Base-by-base conservation (phyloP, 2,888 invertebrate genomes). In the Palloptera scutellata region DNA sequence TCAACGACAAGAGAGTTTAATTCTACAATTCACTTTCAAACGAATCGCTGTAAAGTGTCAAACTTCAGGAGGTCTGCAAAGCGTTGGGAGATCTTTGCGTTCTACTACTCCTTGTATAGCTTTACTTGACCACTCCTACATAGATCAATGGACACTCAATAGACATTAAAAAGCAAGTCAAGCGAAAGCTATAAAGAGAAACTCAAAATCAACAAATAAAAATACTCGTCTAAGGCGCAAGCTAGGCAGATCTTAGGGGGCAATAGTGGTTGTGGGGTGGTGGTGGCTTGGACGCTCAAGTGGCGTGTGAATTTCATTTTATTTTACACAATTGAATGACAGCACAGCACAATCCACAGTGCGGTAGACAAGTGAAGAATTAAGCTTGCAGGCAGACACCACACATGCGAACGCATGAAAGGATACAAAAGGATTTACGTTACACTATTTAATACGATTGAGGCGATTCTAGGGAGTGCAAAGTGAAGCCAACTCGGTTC, bases 311-410 rank as follows among this genome's bases (percentile, higher is more conserved):
- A 62, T 62, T 42, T 62, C 61, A 62, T 61, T 62, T 58, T 48
- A 65, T 52, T 54, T 42, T 30, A 60, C 60, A 66, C 61, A 66
- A 66, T 61, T 66, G 66, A 66, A 53, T 61, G 66, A 54, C 66
- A 58, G 12, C 41, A 10, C 57, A 57, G 40, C 57, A 10, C 10
- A 15, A 20, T 11, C 15, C 11, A 53, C 19, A 1, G 19, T 15
- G 11, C 6, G 6, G 17, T 15, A 19, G 15, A 5, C 19, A n/a
- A 52, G 30, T 8, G 10, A 51, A 19, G 48, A 45, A 42, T 10
- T 11, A 45, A 60, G n/a, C 15, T 48, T 15, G 51, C 51, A 13
- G 15, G n/a, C 15, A 48, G 51, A n/a, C 15, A n/a, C 2, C 51
- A 48, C n/a, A 15, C 8, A 48, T 4, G 13, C 15, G 30, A 19